Base-by-base conservation (phyloP, 2,797 vertebrate species). In the Linurgus olivaceus region DNA sequence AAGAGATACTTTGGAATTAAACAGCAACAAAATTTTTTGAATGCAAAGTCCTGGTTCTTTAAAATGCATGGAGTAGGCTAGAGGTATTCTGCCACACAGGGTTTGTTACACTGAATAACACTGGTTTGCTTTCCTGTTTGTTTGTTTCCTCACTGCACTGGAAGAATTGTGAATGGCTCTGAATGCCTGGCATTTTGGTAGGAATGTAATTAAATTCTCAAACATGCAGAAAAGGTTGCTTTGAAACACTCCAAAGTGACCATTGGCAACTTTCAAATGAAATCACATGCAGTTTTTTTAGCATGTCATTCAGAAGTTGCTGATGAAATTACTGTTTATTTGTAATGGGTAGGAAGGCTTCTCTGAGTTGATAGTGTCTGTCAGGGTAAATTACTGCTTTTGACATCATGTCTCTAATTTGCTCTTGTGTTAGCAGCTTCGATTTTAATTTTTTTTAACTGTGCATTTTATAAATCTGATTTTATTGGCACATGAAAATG, bases 201-300 rank as follows among this genome's bases (percentile, higher is more conserved):
- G 35, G 86, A 62, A 42, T 76, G 61, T 76, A 82, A 54, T 58
- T 80, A 79, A 93, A 77, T 74, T 68, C 83, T 52, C 33, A 29
- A 63, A 70, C 29, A 19, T 6, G 15, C 11, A 67, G 57, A 89
- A 88, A 80, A 83, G 70, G 29, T 84, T 91, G 42, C 71, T 88
- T 89, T 89, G 76, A 90, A 95, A 67, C 33, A 72, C 91, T 96
- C 15, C 86, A 40, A 94, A 96, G 47, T 90, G 86, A 93, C 80
- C 45, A 87, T 7, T 57, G 68, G 48, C 37, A 85, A 63, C 67
- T 86, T 95, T 90, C 51, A 84, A 86, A 86, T 93, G 68, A 74
- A 74, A 90, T 92, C 45, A 42, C n/a, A 3, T 29, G n/a, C 38
- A 37, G 29, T 1, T 52, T 83, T 92, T 93, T 74, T 38, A 45